A percentile compares a stretch with the other conserved stretches of the same genome.
phyloP scores from a whole-genome alignment of 2,113 vertebrate species.

The Bubo scandiacus region DNA sequence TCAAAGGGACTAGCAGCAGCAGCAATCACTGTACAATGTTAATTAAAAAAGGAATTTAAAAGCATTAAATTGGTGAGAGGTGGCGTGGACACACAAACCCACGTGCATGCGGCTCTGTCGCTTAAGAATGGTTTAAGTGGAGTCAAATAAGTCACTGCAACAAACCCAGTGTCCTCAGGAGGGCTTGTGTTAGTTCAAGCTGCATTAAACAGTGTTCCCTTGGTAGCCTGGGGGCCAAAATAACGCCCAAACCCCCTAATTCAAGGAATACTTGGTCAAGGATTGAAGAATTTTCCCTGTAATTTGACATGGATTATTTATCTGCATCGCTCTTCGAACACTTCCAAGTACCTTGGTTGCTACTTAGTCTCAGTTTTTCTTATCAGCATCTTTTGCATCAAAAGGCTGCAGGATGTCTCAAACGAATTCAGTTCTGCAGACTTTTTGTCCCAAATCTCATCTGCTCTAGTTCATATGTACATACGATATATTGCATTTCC shows the following conservation, averaged over 20 bases:
- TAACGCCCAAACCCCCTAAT: neutral
- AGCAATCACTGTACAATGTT: too few relatives aligned
- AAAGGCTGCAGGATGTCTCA: neutral
- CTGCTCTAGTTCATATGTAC: neutral
- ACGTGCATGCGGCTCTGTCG: accelerated
- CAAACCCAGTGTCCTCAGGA: neutral
- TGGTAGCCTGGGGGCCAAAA: neutral
- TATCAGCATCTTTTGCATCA: neutral
- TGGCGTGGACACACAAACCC: neutral
- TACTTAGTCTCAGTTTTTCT: neutral
- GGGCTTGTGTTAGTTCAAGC: neutral
- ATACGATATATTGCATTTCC: accelerated
- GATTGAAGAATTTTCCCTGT: neutral
- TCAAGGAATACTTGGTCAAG: neutral
- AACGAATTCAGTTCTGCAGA: neutral
- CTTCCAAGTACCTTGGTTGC: too few relatives aligned
- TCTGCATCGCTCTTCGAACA: neutral
- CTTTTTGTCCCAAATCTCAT: neutral
- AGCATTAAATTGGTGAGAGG: neutral
- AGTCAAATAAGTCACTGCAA: neutral
- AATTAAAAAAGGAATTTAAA: neutral
- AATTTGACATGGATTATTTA: neutral
- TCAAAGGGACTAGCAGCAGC: accelerated
- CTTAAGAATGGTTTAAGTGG: neutral
- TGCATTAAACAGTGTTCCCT: neutral